These are phyloP conservation scores for Danaus plexippus DNA, from an alignment of 1,140 invertebrate species.

Conservation along the genomic window DNA sequence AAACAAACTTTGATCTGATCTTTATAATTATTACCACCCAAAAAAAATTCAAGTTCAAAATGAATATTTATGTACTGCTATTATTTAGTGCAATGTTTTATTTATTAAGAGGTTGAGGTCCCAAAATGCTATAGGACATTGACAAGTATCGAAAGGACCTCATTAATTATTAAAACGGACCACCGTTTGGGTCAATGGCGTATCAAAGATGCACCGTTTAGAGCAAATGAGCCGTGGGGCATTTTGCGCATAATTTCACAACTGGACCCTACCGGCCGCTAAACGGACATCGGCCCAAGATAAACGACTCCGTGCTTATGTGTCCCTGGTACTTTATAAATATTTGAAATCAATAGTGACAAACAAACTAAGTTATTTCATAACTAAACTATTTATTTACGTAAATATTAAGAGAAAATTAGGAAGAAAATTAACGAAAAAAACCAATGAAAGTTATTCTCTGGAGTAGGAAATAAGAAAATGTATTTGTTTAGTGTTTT, in stretches of 20 bases:
- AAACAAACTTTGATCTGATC: too few species aligned
- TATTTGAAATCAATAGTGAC: too few species aligned
- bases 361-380: too few species aligned
- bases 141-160: constrained; percentile 19
- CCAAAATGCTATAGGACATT: not conserved
- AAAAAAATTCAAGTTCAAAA: too few species aligned
- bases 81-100: not conserved
- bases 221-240: constrained; percentile 54
- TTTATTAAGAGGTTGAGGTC: not conserved
- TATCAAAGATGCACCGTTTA: constrained; percentile 53
- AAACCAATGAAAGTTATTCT: too few species aligned
- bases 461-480: too few species aligned
- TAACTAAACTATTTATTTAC: too few species aligned
- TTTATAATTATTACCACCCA: too few species aligned
- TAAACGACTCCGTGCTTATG: constrained; percentile 13
- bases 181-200: constrained; percentile 41
- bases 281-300: constrained; percentile 22
- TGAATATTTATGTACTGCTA: too few species aligned
- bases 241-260: constrained; percentile 61
- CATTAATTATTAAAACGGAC: constrained; percentile 47
- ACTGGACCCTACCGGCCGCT: constrained; percentile 24
- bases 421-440: too few species aligned
- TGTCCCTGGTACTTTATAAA: constrained; percentile 14
- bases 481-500: too few species aligned
- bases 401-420: too few species aligned